Evolutionary conservation across 1,140 invertebrate species (phyloP).

Genomic region (Zaprionus lachaisei): DNA sequence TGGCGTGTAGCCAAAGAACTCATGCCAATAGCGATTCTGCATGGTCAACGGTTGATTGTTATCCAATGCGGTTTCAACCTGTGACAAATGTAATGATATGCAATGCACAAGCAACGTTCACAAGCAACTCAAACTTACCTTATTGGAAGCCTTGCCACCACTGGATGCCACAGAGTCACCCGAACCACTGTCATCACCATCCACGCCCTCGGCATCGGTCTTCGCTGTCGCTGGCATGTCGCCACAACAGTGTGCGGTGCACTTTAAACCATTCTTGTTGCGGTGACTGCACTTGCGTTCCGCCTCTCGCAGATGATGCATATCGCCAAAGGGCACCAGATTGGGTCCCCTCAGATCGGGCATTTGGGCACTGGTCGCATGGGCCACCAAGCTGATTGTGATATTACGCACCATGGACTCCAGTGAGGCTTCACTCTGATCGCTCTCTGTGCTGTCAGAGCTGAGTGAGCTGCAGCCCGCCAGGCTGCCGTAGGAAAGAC

Average conservation of each 20-base stretch:
- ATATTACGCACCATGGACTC: slow-evolving; percentile 64
- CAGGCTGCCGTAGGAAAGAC: slow-evolving; percentile 44
- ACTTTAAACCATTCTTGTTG: slow-evolving; percentile 49
- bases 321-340: slow-evolving; percentile 71
- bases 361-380: slow-evolving; percentile 55
- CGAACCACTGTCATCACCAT: slow-evolving; percentile 24
- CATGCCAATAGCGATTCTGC: slow-evolving; percentile 67
- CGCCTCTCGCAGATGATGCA: slow-evolving; percentile 59
- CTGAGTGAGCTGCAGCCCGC: slow-evolving; percentile 39
- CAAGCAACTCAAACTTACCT: neutral
- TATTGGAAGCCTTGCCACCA: neutral
- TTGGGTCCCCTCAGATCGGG: slow-evolving; percentile 62
- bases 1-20: slow-evolving; percentile 79
- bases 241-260: slow-evolving; percentile 50
- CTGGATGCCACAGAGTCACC: slow-evolving; percentile 10
- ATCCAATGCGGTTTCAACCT: slow-evolving; percentile 27
- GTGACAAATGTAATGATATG: neutral
- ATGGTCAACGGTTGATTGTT: slow-evolving; percentile 41
- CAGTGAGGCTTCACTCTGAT: slow-evolving; percentile 60
- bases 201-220: slow-evolving; percentile 3
- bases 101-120: too few relatives aligned
- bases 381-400: slow-evolving; percentile 55
- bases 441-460: slow-evolving; percentile 40
- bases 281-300: slow-evolving; percentile 35
- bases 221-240: slow-evolving; percentile 46